Evolutionary conservation across 2,888 invertebrate species (phyloP).

Genomic region (Frankliniella fusca): DNA sequence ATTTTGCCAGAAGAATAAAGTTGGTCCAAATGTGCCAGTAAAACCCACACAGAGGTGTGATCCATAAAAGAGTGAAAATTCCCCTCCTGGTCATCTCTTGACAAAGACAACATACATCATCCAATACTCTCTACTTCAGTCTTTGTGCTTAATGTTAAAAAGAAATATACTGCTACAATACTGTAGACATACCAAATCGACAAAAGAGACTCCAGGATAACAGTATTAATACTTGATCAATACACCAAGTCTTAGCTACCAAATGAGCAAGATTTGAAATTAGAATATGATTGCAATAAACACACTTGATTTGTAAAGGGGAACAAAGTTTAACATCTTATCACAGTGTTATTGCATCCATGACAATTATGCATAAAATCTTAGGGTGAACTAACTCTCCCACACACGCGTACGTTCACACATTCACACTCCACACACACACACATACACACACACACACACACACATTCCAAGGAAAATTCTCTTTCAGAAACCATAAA

Average conservation of each 20-base stretch:
- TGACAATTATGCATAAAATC: not conserved
- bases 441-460: too few species aligned
- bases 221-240: slow-evolving; percentile 14
- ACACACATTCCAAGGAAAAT: too few species aligned
- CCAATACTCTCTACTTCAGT: slow-evolving; percentile 3
- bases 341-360: not conserved
- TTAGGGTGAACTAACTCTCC: too few species aligned
- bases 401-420: too few species aligned
- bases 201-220: not conserved
- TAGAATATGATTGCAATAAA: not conserved
- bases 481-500: too few species aligned
- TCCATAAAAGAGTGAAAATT: too few species aligned
- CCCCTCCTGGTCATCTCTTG: not conserved
- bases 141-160: not conserved
- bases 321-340: not conserved
- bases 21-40: too few species aligned
- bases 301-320: not conserved
- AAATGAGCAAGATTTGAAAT: not conserved
- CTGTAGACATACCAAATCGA: not conserved
- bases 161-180: slow-evolving; percentile 10
- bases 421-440: too few species aligned
- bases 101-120: not conserved
- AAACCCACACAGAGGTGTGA: too few species aligned
- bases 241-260: not conserved
- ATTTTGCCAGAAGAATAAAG: too few species aligned